These are phyloP conservation scores for Nymphalis c-album DNA, from an alignment of 2,888 invertebrate species.

Conservation along the genomic window DNA sequence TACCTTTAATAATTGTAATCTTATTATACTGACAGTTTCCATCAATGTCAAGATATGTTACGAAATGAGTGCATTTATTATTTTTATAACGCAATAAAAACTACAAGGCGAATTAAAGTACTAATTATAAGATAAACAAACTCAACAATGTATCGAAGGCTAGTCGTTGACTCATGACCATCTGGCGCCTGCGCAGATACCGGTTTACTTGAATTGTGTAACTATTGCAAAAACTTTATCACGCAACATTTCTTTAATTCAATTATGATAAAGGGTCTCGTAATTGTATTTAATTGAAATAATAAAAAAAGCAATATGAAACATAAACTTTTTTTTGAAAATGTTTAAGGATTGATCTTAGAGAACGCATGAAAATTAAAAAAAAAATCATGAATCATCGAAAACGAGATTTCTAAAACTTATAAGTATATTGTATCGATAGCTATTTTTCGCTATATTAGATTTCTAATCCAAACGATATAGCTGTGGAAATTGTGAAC, in stretches of 20 bases:
- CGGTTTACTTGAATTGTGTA: conserved; percentile 13
- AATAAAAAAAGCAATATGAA: neutral
- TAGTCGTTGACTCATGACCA: conserved; percentile 28
- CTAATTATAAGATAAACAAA: conserved; percentile 21
- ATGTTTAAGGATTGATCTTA: too few relatives aligned
- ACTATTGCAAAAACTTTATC: conserved; percentile 5
- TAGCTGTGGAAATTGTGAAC: too few relatives aligned
- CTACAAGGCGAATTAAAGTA: neutral
- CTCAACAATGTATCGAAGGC: conserved; percentile 14
- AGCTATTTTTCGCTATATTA: too few relatives aligned
- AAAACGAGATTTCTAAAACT: too few relatives aligned
- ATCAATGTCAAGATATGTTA: neutral
- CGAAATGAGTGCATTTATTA: neutral
- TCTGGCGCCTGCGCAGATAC: conserved; percentile 25
- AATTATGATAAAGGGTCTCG: neutral
- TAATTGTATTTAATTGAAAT: neutral
- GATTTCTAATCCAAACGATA: too few relatives aligned
- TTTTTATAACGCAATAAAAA: neutral
- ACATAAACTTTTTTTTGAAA: too few relatives aligned
- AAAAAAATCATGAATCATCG: too few relatives aligned
- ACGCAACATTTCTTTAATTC: neutral
- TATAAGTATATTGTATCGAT: too few relatives aligned
- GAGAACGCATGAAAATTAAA: too few relatives aligned
- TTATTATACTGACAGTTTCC: neutral
- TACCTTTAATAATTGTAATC: too few relatives aligned